phyloP scores from a whole-genome alignment of 2,797 vertebrate species.

The Phyllotis vaccarum region DNA sequence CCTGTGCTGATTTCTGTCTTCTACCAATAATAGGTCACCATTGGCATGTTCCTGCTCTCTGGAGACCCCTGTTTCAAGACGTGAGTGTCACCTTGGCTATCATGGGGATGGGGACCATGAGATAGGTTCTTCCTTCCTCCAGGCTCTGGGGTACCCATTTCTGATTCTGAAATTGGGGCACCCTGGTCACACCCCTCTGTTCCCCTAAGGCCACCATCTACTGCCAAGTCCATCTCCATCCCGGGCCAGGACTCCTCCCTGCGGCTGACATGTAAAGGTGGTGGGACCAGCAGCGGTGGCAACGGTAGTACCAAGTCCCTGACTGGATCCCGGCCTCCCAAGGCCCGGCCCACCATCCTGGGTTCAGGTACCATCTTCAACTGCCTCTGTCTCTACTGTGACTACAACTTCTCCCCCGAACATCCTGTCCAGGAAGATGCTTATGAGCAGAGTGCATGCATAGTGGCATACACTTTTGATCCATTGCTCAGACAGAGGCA shows the following conservation, averaged over 20 bases:
- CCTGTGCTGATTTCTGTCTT: not conserved
- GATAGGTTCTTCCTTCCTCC: not conserved
- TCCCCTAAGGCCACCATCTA: constrained; percentile 93
- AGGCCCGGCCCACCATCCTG: constrained; percentile 92
- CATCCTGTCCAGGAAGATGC: not conserved
- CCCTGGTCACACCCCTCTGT: not conserved
- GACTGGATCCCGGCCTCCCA: constrained; percentile 89
- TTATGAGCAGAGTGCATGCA: not conserved
- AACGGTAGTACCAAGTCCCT: constrained; percentile 84
- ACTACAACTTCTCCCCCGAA: not conserved
- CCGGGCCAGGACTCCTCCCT: constrained; percentile 94
- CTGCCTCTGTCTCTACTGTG: accelerated
- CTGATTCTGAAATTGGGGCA: not conserved
- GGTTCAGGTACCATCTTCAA: constrained; percentile 90
- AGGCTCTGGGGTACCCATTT: not conserved
- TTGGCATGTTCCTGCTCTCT: constrained; percentile 97
- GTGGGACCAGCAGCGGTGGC: constrained; percentile 90
- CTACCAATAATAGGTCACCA: constrained; percentile 92
- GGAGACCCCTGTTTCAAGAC: constrained; percentile 99
- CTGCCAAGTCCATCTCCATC: constrained; percentile 95
- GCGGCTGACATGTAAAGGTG: constrained; percentile 97
- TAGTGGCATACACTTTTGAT: not conserved
- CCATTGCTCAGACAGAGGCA: not conserved
- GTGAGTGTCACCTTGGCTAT: constrained; percentile 89
- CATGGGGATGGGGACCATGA: not conserved